Conservation (phyloP, 1,140 invertebrate species). For the Aphis craccivora region DNA sequence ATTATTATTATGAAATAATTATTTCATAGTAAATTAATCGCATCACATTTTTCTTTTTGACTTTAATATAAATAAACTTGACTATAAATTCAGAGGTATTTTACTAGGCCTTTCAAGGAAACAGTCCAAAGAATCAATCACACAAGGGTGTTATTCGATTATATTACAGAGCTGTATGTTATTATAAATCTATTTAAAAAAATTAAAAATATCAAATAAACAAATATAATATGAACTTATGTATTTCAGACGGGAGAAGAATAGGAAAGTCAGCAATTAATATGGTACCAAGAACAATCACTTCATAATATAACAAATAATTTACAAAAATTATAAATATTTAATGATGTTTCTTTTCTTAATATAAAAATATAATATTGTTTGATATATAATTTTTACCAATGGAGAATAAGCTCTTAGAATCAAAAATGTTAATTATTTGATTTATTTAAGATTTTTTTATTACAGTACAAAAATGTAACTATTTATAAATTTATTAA, state of each 20-base stretch:
- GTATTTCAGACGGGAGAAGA: neutral
- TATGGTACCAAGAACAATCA: neutral
- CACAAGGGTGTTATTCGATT: neutral
- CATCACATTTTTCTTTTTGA: neutral
- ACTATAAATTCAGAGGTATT: neutral
- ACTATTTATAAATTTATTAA: too few species aligned
- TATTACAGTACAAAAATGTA: neutral
- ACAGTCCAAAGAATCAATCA: constrained; percentile 32
- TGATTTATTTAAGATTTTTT: neutral
- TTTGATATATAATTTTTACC: neutral
- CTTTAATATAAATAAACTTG: neutral
- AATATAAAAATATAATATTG: neutral
- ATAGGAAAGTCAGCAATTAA: neutral
- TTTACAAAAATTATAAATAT: neutral
- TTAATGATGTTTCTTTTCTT: neutral
- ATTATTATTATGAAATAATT: too few species aligned
- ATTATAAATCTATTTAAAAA: too few species aligned
- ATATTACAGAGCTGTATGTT: constrained; percentile 15
- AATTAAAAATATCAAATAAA: too few species aligned
- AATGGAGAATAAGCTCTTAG: too few species aligned
- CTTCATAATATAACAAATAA: neutral
- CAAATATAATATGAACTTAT: neutral
- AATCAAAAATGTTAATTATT: too few species aligned
- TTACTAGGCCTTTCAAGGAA: constrained; percentile 33
- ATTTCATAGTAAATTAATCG: neutral